Evolutionary conservation across 2,888 invertebrate genomes (phyloP).

Genomic region (Heliconius aoede): DNA sequence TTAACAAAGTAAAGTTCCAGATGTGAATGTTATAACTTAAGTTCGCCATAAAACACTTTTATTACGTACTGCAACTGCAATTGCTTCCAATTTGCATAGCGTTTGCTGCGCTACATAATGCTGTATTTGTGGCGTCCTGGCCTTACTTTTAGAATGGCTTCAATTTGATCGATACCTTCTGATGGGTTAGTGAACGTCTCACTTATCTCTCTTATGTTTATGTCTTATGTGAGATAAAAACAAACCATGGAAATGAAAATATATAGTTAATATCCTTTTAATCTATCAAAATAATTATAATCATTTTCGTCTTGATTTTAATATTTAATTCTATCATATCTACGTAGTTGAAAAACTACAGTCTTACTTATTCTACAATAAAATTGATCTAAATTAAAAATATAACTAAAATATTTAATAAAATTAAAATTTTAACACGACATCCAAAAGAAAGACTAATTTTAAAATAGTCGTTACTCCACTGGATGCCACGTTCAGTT

Average conservation of each 20-base stretch:
- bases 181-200: conserved; percentile 31
- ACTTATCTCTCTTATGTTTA: background rate
- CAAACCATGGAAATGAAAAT: background rate
- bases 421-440: too few relatives aligned
- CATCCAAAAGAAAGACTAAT: background rate
- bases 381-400: too few relatives aligned
- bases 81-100: conserved; percentile 38
- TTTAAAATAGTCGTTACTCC: background rate
- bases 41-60: conserved; percentile 31
- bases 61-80: conserved; percentile 32
- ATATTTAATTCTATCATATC: too few relatives aligned
- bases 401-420: too few relatives aligned
- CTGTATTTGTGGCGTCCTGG: conserved; percentile 33
- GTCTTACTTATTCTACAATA: too few relatives aligned
- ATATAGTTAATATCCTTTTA: too few relatives aligned
- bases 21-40: conserved; percentile 28
- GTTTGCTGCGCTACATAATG: conserved; percentile 35
- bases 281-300: too few relatives aligned
- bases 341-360: too few relatives aligned
- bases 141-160: conserved; percentile 38
- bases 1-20: conserved; percentile 15
- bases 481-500: conserved; percentile 10
- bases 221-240: background rate
- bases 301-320: too few relatives aligned
- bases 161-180: conserved; percentile 45